Base-by-base conservation (phyloP, 2,888 invertebrate species). In the Rotaria sp. region DNA sequence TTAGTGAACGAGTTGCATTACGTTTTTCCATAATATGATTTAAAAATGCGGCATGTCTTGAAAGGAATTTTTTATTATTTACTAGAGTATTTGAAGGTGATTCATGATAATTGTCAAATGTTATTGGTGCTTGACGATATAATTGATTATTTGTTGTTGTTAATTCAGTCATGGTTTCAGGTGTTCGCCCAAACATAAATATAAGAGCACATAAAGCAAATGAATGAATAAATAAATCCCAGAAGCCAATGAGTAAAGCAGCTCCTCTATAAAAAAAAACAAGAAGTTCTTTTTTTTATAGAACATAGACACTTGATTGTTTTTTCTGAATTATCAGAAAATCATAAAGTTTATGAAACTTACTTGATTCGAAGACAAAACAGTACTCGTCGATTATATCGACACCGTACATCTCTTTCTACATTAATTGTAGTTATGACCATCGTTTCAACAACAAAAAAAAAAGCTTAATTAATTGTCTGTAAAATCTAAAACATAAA, bases 371-470 rank as follows among this genome's bases (percentile, higher is more conserved):
- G 80, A 45, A 80, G 45, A 4, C 80, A 80, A 41, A 80, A 80
- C 26, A 80, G 45, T 80, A 80, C 45, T 80, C 45, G 80, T 45
- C 80, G 80, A 80, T 80, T 80, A 8, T 80, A 80, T 11, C 80
- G 80, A 45, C 80, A 45, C 13, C 80, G 80, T 26, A 80, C 45
- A 41, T 80, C 80, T 38, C 35, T 35, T 67, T 67, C 67, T 1
- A 67, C 26, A 35, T 67, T 21, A 67, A 67, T 67, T 1, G 35
- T 35, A 21, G 67, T 67, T 35, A 35, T 67, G 35, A 67, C 67
- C 67, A 67, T 67, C 3, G 35, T 67, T 67, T 55, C 26, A 52
- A 52, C 26, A 55, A 45, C 45, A 10, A 45, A 55, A 55, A 55
- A 55, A 52, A 52, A 5, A 55, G 1, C 4, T 18, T 2, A 67